phyloP scores from a whole-genome alignment of 2,888 invertebrate genomes.

The Orchestes rusci region DNA sequence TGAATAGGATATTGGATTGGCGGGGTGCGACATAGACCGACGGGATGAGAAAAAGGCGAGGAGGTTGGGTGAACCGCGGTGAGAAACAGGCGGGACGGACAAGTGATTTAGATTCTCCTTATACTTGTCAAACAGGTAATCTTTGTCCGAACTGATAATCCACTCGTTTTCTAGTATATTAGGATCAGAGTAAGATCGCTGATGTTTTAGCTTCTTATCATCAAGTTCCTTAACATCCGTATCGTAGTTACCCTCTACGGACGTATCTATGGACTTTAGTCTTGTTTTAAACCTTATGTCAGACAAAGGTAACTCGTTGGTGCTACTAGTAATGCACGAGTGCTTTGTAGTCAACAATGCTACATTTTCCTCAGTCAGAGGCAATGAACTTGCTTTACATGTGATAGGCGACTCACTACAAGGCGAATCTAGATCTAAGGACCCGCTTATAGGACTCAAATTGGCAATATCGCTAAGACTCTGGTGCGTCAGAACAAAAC shows the following conservation, averaged over 20 bases:
- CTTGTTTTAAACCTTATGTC: constrained; percentile 35
- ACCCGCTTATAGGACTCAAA: constrained; percentile 40
- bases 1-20: constrained; percentile 37
- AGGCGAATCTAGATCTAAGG: constrained; percentile 36
- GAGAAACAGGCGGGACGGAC: constrained; percentile 30
- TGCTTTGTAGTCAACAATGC: constrained; percentile 31
- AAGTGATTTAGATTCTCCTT: constrained; percentile 29
- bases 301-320: constrained; percentile 39
- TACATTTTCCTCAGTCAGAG: constrained; percentile 49
- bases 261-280: constrained; percentile 28
- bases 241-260: constrained; percentile 37
- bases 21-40: constrained; percentile 31
- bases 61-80: constrained; percentile 35
- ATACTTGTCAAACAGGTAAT: constrained; percentile 33
- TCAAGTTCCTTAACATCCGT: constrained; percentile 32
- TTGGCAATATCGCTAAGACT: constrained; percentile 7
- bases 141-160: constrained; percentile 29
- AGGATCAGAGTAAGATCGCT: constrained; percentile 42
- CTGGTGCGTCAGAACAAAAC: constrained; percentile 20
- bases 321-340: constrained; percentile 34
- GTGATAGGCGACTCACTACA: constrained; percentile 31
- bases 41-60: constrained; percentile 38
- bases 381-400: constrained; percentile 58
- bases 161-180: constrained; percentile 38
- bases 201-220: constrained; percentile 21